Base-by-base conservation (phyloP, 1,140 invertebrate genomes). In the Aphis craccivora region DNA sequence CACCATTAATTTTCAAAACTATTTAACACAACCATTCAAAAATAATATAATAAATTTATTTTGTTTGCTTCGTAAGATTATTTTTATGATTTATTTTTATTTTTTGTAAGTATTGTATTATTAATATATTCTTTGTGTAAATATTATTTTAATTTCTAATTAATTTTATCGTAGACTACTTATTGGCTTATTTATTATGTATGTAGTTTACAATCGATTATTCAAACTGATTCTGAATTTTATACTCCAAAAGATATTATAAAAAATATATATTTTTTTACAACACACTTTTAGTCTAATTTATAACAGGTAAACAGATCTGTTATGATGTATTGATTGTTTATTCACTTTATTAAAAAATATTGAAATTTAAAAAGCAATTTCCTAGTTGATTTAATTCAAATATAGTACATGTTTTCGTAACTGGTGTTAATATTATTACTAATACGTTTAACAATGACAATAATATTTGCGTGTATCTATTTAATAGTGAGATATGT, bases 21-120 rank as follows among this genome's bases (percentile, higher is more conserved):
- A 67, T 87, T 67, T 88, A 53, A 93, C 45, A 43, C 55, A 89
- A 67, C 53, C 23, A 81, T 76, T 93, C 43, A 37, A 88, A 45
- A 67, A 14, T 76, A 22, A 88, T 37, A 60, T n/a, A n/a, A n/a
- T 76, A 76, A 76, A 14, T 76, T 67, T 22, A 22, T 90, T 90
- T 89, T 37, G n/a, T 53, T 53, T 53, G 14, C n/a, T n/a, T 35
- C 0, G n/a, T 88, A 6, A 48, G 7, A 35, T 35, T 0, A 7
- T 88, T 88, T 88, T 51, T 51, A 18, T 30, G 0, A 0, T 23
- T 87, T 0, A 0, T 23, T 87, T 48, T 40, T 37, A 14, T n/a
- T 40, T 86, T n/a, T 86, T 45, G 14, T 14, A 14, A 5, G 14
- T 76, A n/a, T 76, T 35, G 18, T 76, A n/a, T n/a, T 76, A 76